These are phyloP conservation scores for Drosophila novamexicana DNA, from an alignment of 1,140 invertebrate species.

Conservation along the genomic window DNA sequence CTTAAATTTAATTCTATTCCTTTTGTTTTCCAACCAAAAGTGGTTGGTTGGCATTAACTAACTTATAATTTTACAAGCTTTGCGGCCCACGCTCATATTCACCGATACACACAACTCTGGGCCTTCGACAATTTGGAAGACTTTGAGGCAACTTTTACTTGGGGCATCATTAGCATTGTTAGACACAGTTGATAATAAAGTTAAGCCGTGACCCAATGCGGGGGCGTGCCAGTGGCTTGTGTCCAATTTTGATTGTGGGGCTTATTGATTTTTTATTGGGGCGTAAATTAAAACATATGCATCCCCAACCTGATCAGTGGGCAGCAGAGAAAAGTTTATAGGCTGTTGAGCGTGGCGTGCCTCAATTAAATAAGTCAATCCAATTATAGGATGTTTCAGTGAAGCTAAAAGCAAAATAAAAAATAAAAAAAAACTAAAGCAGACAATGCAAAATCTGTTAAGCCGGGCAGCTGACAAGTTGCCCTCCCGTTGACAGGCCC, in stretches of 20 bases:
- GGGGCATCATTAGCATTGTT: conserved; percentile 73
- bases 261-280: conserved; percentile 41
- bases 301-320: conserved; percentile 4
- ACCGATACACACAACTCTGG: neutral
- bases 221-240: conserved; percentile 9
- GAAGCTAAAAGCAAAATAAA: neutral
- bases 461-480: conserved; percentile 15
- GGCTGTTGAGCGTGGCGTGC: neutral
- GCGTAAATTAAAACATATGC: conserved; percentile 29
- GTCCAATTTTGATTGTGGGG: neutral
- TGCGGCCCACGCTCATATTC: neutral
- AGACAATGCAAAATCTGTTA: conserved; percentile 10
- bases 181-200: conserved; percentile 66
- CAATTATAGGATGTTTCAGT: conserved; percentile 41
- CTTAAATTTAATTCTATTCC: neutral
- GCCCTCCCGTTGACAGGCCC: neutral
- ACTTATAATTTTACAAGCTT: conserved; percentile 56
- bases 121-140: conserved; percentile 39
- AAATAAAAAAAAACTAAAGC: neutral
- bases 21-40: conserved; percentile 30
- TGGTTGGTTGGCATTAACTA: conserved; percentile 28
- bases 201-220: conserved; percentile 38
- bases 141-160: conserved; percentile 58
- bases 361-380: conserved; percentile 25
- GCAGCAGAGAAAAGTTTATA: neutral